These are phyloP conservation scores for Pao palembangensis DNA, from an alignment of 2,113 vertebrate species.

Conservation along the genomic window DNA sequence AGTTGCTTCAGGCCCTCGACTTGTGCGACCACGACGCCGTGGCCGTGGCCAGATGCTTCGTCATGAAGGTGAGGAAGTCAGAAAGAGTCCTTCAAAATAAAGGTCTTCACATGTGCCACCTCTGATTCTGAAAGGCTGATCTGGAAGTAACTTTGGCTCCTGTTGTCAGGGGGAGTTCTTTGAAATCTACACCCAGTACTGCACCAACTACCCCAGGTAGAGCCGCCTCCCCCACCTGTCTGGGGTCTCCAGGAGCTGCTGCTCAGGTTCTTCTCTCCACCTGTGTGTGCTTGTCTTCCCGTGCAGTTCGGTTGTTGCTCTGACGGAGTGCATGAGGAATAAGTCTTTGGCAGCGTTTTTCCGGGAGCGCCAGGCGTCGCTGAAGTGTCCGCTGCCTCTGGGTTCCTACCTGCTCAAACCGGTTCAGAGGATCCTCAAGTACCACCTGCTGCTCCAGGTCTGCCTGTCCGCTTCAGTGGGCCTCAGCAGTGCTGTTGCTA, in stretches of 20 bases:
- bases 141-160: no score
- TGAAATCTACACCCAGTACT: conserved; percentile 94
- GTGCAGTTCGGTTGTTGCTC: conserved; percentile 82
- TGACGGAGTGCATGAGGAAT: conserved; percentile 90
- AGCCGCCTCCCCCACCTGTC: no score
- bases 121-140: no score
- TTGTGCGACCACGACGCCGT: conserved; percentile 85
- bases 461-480: not conserved
- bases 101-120: no score
- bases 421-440: conserved; percentile 95
- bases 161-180: conserved; percentile 85
- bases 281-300: not conserved
- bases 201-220: conserved; percentile 96
- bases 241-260: no score
- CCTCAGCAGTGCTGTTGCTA: no score
- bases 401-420: conserved; percentile 94
- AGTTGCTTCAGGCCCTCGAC: conserved; percentile 87
- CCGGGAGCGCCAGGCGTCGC: conserved; percentile 81
- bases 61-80: conserved; percentile 78
- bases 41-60: conserved; percentile 87
- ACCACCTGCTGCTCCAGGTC: conserved; percentile 94
- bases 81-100: no score
- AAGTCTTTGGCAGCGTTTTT: conserved; percentile 87
- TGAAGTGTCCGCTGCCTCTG: conserved; percentile 83
- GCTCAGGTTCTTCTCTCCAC: not conserved